phyloP scores from a whole-genome alignment of 2,797 vertebrate species.

The Rhinophrynus dorsalis region DNA sequence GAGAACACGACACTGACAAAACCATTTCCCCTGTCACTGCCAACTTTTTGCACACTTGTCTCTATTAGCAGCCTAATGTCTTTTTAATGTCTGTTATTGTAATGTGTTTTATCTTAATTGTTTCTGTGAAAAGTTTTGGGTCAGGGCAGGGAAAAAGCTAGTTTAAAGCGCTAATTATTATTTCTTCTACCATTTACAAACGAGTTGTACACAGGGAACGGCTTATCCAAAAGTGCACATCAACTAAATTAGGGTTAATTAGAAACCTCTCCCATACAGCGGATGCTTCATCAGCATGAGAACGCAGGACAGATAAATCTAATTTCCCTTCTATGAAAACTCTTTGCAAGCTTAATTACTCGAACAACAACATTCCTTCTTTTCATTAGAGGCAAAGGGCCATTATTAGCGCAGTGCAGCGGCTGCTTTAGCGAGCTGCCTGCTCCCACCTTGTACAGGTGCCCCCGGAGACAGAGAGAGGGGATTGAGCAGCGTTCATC shows the following conservation, averaged over 20 bases:
- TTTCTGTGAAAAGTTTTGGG: slow-evolving; percentile 32
- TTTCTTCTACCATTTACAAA: slow-evolving; percentile 54
- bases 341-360: slow-evolving; percentile 87
- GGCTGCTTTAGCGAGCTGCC: slow-evolving; percentile 54
- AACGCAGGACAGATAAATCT: slow-evolving; percentile 85
- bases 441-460: slow-evolving; percentile 59
- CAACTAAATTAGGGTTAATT: slow-evolving; percentile 88
- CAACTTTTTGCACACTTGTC: slow-evolving; percentile 30
- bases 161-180: slow-evolving; percentile 50
- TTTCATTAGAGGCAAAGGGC: slow-evolving; percentile 69
- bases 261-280: slow-evolving; percentile 77
- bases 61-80: slow-evolving; percentile 37
- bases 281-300: slow-evolving; percentile 76
- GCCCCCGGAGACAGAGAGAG: slow-evolving; percentile 56
- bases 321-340: slow-evolving; percentile 81
- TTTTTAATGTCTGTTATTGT: slow-evolving; percentile 46
- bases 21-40: slow-evolving; percentile 11
- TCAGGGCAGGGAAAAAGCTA: slow-evolving; percentile 10
- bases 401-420: slow-evolving; percentile 61
- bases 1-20: slow-evolving; percentile 21
- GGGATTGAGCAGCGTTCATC: slow-evolving; percentile 54
- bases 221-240: slow-evolving; percentile 57
- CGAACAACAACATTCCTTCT: slow-evolving; percentile 69
- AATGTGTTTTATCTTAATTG: slow-evolving; percentile 12
- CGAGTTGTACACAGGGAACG: slow-evolving; percentile 52